Evolutionary conservation across 2,888 invertebrate species (phyloP).

Genomic region (Caenorhabditis sp.): DNA sequence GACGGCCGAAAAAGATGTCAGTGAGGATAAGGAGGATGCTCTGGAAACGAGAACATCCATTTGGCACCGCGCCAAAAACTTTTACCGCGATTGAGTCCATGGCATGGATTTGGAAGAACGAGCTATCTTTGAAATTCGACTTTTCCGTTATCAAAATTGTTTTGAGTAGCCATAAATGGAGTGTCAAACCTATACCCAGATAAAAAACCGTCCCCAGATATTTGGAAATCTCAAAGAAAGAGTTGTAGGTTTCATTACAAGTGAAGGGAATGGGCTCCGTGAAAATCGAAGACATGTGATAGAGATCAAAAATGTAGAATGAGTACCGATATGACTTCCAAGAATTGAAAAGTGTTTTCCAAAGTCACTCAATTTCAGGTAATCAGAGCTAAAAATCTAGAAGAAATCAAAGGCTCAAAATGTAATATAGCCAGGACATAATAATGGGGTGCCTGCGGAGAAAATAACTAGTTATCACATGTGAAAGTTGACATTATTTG

Average conservation of each 20-base stretch:
- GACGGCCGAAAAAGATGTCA: constrained; percentile 12
- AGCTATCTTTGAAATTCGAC: not conserved
- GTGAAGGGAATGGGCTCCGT: not conserved
- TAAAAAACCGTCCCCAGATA: not conserved
- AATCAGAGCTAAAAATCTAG: too few relatives aligned
- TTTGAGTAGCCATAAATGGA: constrained; percentile 3
- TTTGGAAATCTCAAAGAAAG: not conserved
- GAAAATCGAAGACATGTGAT: not conserved
- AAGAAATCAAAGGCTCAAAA: too few relatives aligned
- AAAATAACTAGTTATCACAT: not conserved
- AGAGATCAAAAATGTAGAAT: too few relatives aligned
- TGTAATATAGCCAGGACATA: too few relatives aligned
- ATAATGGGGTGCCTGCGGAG: too few relatives aligned
- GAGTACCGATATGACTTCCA: too few relatives aligned
- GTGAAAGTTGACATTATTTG: too few relatives aligned
- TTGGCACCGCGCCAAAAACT: too few relatives aligned
- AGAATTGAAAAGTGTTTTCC: too few relatives aligned
- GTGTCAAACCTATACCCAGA: not conserved
- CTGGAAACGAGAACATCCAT: constrained; percentile 1
- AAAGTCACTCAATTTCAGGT: too few relatives aligned
- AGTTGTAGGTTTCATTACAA: constrained; percentile 2
- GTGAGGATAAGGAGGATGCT: not conserved
- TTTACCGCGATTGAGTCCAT: not conserved
- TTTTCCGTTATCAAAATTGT: not conserved
- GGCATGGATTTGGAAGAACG: constrained; percentile 8